phyloP scores from a whole-genome alignment of 2,888 invertebrate genomes.

The Apotomis capreana region DNA sequence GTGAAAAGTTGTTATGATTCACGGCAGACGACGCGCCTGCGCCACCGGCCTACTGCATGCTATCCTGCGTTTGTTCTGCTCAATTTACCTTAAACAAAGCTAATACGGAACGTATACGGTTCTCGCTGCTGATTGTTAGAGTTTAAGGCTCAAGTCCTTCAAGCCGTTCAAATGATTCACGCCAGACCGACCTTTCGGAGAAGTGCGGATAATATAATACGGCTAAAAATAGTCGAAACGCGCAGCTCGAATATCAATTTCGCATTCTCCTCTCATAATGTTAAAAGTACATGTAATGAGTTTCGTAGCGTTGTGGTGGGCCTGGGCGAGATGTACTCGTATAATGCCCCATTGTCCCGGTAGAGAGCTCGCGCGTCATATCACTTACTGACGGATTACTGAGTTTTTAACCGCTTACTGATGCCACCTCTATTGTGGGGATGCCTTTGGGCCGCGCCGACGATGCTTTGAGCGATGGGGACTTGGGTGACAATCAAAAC shows the following conservation, averaged over 20 bases:
- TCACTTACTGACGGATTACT: constrained; percentile 75
- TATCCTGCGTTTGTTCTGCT: constrained; percentile 4
- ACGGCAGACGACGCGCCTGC: constrained; percentile 10
- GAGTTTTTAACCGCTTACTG: constrained; percentile 69
- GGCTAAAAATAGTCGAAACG: constrained; percentile 15
- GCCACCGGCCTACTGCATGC: background rate
- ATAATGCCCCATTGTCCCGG: constrained; percentile 62
- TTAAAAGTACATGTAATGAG: constrained; percentile 15
- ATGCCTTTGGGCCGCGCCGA: constrained; percentile 56
- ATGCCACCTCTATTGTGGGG: constrained; percentile 56
- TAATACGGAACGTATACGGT: constrained; percentile 2
- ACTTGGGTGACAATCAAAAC: constrained; percentile 2
- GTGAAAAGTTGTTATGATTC: constrained; percentile 49
- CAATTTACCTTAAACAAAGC: constrained; percentile 5
- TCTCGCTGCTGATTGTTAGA: too few relatives aligned
- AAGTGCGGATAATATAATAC: constrained; percentile 10
- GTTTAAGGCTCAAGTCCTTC: background rate
- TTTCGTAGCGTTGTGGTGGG: constrained; percentile 16
- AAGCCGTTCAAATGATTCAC: constrained; percentile 8
- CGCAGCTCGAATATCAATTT: constrained; percentile 22
- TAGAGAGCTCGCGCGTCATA: constrained; percentile 55
- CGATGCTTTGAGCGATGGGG: constrained; percentile 31
- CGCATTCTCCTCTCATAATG: constrained; percentile 24
- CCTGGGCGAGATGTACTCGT: constrained; percentile 16
- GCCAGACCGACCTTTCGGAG: constrained; percentile 6